Conservation (phyloP, 2,888 invertebrate species). For the Mimumesa dahlbomi region DNA sequence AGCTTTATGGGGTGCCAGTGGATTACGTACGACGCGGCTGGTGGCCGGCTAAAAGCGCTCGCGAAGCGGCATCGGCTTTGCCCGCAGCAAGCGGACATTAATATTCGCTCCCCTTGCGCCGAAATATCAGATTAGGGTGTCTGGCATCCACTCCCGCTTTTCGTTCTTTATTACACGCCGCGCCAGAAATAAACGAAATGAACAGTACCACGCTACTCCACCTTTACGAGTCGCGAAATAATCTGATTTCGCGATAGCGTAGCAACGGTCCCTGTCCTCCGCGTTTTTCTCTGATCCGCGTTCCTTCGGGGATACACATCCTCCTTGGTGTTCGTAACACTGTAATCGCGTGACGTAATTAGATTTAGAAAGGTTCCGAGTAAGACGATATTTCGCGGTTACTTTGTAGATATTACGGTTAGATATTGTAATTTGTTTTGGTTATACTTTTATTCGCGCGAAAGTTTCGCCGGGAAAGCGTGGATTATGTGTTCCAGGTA, state of each 20-base stretch:
- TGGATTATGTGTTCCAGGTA: too few relatives aligned
- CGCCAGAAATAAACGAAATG: conserved; percentile 55
- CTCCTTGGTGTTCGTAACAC: too few relatives aligned
- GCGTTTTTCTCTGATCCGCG: conserved; percentile 1
- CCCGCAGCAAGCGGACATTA: conserved; percentile 65
- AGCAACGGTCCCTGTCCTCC: conserved; percentile 22
- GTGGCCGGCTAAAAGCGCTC: conserved; percentile 60
- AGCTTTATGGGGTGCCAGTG: conserved; percentile 68
- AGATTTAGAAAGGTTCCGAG: too few relatives aligned
- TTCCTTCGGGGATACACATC: not conserved
- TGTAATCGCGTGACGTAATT: too few relatives aligned
- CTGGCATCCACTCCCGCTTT: conserved; percentile 15
- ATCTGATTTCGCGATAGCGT: conserved; percentile 56
- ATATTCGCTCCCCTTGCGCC: conserved; percentile 65
- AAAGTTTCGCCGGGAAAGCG: too few relatives aligned
- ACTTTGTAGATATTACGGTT: too few relatives aligned
- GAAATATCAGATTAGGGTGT: conserved; percentile 68
- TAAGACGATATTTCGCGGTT: too few relatives aligned
- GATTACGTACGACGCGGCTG: conserved; percentile 64
- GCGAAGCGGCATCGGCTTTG: conserved; percentile 55
- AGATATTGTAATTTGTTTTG: too few relatives aligned
- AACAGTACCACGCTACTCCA: conserved; percentile 23
- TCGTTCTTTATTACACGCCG: conserved; percentile 56
- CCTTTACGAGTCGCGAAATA: conserved; percentile 28
- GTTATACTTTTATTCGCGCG: too few relatives aligned